Evolutionary conservation across 2,113 vertebrate genomes (phyloP).

Genomic region (Pterocles burchelli): DNA sequence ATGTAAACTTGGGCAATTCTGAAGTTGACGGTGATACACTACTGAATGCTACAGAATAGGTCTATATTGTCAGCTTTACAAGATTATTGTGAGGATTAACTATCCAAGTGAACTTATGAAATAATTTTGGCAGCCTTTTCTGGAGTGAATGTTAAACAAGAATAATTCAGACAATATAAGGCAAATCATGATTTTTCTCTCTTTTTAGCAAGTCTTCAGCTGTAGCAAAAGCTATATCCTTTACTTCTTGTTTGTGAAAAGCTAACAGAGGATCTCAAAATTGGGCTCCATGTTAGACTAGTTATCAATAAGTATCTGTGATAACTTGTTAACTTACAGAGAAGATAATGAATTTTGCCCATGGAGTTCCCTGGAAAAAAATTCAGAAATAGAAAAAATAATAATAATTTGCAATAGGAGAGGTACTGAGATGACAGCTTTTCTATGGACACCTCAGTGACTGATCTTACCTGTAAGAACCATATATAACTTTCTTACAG

Average conservation of each 20-base stretch:
- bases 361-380: background rate
- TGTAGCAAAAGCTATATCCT: background rate
- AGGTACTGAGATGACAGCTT: background rate
- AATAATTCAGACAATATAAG: background rate
- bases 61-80: background rate
- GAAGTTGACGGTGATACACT: background rate
- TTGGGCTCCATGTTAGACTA: background rate
- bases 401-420: background rate
- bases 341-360: background rate
- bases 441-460: background rate
- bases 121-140: background rate
- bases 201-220: background rate
- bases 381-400: background rate
- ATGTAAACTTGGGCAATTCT: background rate
- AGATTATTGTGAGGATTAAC: background rate
- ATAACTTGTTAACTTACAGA: background rate
- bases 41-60: background rate
- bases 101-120: background rate
- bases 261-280: background rate
- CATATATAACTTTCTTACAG: conserved; percentile 91
- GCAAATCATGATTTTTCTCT: background rate
- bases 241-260: background rate
- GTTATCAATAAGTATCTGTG: background rate
- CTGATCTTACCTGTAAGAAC: conserved; percentile 91
- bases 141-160: background rate